Evolutionary conservation across 1,140 invertebrate genomes (phyloP), one percentile per base, ranked within the genome.

Genomic region (Pantala flavescens): DNA sequence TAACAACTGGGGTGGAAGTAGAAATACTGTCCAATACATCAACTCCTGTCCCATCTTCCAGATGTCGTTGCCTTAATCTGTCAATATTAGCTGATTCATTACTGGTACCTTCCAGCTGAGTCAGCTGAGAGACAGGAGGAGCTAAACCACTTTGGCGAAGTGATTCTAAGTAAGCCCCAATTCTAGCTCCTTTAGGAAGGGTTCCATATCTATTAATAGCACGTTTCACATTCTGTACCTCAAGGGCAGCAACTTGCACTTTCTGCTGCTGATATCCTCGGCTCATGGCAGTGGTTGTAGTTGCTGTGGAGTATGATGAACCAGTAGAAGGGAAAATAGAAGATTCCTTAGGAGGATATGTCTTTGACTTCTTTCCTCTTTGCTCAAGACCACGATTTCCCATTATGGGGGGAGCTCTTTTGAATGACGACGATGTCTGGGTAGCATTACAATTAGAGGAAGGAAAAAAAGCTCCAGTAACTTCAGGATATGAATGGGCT

Each of bases 181-280:
- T 98, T 43, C 96, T 87, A 16, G 95, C 94, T 71, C 93, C 95
- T 84, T 98, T 99, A 0, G 97, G 97, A 75, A 96, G 81, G 14
- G 97, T 98, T 7, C 97, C 97, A 81, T 98, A 98, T n/a, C 95
- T 88, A 83, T 95, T 97, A 74, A 98, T 97, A 9, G 95, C 95
- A 77, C 94, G 90, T 80, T 96, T 94, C 74, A 98, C 95, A 86
- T 98, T 98, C 83, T 97, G 94, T 77, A 97, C 95, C 84, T 98
- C 96, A 76, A 98, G 85, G 19, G 95, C 93, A 77, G 93, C 94
- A 74, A 96, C 92, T 74, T 85, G 85, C 23, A 92, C 88, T 77
- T 88, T 85, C 83, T 87, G 83, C 12, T 74, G 73, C 24, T 43
- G 49, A 70, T 72, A 55, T n/a, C 49, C 49, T 5, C 49, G 49